Evolutionary conservation across 2,113 vertebrate genomes (phyloP).

Genomic region (Progne subis): DNA sequence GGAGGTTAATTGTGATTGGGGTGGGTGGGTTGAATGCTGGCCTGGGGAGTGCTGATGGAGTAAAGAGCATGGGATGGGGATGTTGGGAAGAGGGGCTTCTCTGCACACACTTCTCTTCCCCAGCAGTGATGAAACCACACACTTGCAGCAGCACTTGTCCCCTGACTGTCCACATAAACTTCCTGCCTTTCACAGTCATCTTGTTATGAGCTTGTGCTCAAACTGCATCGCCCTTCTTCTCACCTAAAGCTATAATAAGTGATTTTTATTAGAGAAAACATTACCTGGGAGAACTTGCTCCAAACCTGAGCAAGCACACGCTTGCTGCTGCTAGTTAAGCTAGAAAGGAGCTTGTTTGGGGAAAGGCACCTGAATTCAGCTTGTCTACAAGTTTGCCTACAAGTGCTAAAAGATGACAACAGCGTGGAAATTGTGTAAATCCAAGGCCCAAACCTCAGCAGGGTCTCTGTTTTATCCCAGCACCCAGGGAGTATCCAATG

Average conservation of each 20-base stretch:
- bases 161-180: background rate
- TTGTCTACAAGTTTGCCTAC: background rate
- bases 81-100: background rate
- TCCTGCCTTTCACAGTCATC: background rate
- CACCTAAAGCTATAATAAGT: background rate
- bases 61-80: background rate
- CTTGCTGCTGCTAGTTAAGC: background rate
- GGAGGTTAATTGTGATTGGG: conserved; percentile 54
- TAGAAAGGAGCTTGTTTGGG: background rate
- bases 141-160: background rate
- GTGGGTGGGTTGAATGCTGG: conserved; percentile 1
- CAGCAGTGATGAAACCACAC: background rate
- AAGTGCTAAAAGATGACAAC: background rate
- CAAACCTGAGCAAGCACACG: background rate
- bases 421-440: background rate
- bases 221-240: background rate
- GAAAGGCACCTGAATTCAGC: background rate
- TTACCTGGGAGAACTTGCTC: background rate
- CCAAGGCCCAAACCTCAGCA: background rate
- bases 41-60: conserved; percentile 1
- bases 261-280: background rate
- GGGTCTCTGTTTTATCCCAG: background rate
- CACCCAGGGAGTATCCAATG: background rate
- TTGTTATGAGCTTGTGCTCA: background rate
- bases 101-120: background rate